phyloP scores from a whole-genome alignment of 2,113 vertebrate species.

The Glaucidium brasilianum region DNA sequence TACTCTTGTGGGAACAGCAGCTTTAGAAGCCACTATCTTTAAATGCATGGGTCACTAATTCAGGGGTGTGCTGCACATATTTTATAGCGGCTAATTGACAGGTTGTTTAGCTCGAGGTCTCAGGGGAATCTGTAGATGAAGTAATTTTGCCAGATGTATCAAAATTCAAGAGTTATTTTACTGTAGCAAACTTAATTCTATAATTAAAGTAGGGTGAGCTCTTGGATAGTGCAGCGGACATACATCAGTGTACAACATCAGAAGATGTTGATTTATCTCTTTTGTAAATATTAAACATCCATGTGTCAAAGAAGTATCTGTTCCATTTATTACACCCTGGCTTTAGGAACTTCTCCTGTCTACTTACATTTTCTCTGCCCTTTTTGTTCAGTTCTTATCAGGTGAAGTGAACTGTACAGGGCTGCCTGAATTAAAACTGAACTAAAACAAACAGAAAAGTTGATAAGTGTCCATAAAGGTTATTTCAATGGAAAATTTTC shows the following conservation, averaged over 20 bases:
- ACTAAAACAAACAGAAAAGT: neutral
- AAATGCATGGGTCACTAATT: neutral
- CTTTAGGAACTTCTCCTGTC: neutral
- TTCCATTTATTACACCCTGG: neutral
- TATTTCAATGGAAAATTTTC: conserved; percentile 9
- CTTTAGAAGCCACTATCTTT: neutral
- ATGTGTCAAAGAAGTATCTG: neutral
- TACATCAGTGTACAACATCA: neutral
- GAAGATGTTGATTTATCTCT: neutral
- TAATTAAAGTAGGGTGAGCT: neutral
- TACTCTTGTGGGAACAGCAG: neutral
- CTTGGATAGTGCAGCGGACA: neutral
- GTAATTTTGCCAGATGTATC: neutral
- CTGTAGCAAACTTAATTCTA: neutral
- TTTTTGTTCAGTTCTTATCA: neutral
- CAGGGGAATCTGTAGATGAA: neutral
- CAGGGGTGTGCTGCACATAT: neutral
- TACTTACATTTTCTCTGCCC: neutral
- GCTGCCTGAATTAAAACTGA: neutral
- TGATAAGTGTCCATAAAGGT: neutral
- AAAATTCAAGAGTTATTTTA: neutral
- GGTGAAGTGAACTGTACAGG: neutral
- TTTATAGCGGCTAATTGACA: neutral
- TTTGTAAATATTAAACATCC: neutral
- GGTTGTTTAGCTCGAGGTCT: neutral